Evolutionary conservation across 2,888 invertebrate genomes (phyloP).

Genomic region (Drosophila stalkeri): DNA sequence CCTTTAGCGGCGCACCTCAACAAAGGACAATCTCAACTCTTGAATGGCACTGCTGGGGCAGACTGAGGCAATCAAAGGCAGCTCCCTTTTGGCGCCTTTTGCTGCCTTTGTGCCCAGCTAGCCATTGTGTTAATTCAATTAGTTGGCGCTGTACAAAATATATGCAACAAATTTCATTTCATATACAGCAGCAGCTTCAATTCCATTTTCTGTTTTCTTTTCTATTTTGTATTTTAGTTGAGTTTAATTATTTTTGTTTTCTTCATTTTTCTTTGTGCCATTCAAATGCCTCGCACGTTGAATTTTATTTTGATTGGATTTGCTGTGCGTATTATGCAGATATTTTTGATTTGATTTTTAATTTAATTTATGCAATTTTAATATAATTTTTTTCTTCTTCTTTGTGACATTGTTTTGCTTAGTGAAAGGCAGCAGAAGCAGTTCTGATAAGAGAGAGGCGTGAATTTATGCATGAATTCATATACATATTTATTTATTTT

Average conservation of each 20-base stretch:
- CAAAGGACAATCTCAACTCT: conserved; percentile 45
- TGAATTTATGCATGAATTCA: conserved; percentile 46
- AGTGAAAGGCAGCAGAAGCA: conserved; percentile 40
- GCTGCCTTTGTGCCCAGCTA: conserved; percentile 48
- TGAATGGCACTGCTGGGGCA: conserved; percentile 22
- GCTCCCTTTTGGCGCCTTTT: conserved; percentile 19
- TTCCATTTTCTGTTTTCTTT: conserved; percentile 17
- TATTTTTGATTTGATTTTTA: conserved; percentile 39
- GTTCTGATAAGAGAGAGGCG: conserved; percentile 28
- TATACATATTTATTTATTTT: background rate
- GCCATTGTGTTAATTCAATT: conserved; percentile 77
- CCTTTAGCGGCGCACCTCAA: conserved; percentile 56
- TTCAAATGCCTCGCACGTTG: conserved; percentile 64
- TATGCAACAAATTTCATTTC: conserved; percentile 58
- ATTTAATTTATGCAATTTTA: conserved; percentile 61
- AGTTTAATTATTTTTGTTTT: conserved; percentile 59
- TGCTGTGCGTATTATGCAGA: conserved; percentile 61
- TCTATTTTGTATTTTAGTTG: conserved; percentile 43
- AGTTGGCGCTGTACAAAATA: conserved; percentile 59
- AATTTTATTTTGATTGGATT: conserved; percentile 55
- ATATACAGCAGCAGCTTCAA: conserved; percentile 17
- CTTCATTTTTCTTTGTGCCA: conserved; percentile 11
- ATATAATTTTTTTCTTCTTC: conserved; percentile 7
- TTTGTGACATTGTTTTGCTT: background rate
- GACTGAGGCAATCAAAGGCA: conserved; percentile 53